Evolutionary conservation across 2,888 invertebrate genomes (phyloP), one percentile per base, ranked within the genome.

Genomic region (Megaustenia siamemsis): DNA sequence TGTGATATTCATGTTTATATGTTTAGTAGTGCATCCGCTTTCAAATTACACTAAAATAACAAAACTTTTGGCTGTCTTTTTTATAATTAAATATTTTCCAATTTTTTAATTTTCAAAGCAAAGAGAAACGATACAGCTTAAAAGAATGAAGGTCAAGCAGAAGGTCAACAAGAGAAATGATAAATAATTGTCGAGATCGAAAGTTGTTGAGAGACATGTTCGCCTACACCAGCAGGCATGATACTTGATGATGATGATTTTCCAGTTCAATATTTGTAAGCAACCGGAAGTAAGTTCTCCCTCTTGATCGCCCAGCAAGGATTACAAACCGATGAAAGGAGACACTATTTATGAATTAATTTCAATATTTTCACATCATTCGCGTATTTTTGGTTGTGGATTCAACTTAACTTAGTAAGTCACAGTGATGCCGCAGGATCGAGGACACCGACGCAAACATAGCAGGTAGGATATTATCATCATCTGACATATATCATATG

Each of bases 381-480:
- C n/a, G 56, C 24, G 0, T n/a, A 56, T 24, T 15, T 6, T 5
- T 56, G 5, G 21, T 56, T 56, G 12, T 5, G 24, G n/a, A 24
- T 56, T 56, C 12, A 56, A 56, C n/a, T 24, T 15, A 56, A 24
- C 18, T 56, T 0, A 43, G 43, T 12, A 53, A 32, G 12, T 32
- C 38, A 60, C 21, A 63, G 8, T 8, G 8, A 80, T 80, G 80
- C 80, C 80, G 0, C 80, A 80, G 38, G 69, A 45, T 10, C 35
- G 80, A 80, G 69, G 68, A 28, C 69, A 69, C 8, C 80, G 80
- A 38, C 68, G 80, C 21, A 80, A 69, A 69, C 80, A 80, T 38
- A 80, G 69, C 80, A 80, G 80, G 80, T 80, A 80, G 15, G 8
- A 28, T 15, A 40, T 8, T 75, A 15, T 21, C n/a, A n/a, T n/a